Evolutionary conservation across 1,140 invertebrate species (phyloP).

Genomic region (Carcinoscorpius rotundicauda): DNA sequence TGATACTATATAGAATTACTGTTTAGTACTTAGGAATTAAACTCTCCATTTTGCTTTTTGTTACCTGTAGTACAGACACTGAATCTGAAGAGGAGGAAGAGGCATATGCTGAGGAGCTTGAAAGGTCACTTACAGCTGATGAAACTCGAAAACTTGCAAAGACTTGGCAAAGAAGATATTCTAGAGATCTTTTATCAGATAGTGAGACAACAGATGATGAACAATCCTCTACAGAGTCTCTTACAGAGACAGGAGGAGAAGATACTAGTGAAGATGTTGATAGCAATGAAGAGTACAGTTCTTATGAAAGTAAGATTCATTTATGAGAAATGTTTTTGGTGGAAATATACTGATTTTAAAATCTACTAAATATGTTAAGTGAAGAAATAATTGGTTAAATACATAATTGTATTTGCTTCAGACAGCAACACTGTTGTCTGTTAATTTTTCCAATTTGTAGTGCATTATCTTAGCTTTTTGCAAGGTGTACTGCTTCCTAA

Average conservation of each 20-base stretch:
- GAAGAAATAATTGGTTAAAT: too few relatives aligned
- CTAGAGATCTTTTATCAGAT: slow-evolving; percentile 28
- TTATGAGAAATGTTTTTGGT: too few relatives aligned
- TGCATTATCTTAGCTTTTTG: too few relatives aligned
- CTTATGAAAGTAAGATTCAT: slow-evolving; percentile 10
- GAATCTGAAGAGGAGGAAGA: slow-evolving; percentile 34
- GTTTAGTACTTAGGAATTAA: too few relatives aligned
- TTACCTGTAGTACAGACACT: slow-evolving; percentile 1
- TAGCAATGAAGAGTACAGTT: slow-evolving; percentile 43
- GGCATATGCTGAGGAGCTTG: slow-evolving; percentile 48
- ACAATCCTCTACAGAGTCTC: slow-evolving; percentile 14
- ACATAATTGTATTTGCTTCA: too few relatives aligned
- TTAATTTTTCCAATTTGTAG: too few relatives aligned
- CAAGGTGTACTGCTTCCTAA: too few relatives aligned
- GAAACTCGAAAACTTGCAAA: slow-evolving; percentile 50
- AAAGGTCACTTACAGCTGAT: slow-evolving; percentile 47
- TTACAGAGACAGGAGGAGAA: slow-evolving; percentile 20
- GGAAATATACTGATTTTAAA: too few relatives aligned
- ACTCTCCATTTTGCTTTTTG: too few relatives aligned
- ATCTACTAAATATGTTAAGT: too few relatives aligned
- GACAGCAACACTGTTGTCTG: too few relatives aligned
- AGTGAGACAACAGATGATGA: slow-evolving; percentile 1
- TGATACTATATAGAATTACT: too few relatives aligned
- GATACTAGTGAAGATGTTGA: slow-evolving; percentile 41
- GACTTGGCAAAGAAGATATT: slow-evolving; percentile 45